Conservation (phyloP, 2,113 vertebrate species). For the Bufo gargarizans region DNA sequence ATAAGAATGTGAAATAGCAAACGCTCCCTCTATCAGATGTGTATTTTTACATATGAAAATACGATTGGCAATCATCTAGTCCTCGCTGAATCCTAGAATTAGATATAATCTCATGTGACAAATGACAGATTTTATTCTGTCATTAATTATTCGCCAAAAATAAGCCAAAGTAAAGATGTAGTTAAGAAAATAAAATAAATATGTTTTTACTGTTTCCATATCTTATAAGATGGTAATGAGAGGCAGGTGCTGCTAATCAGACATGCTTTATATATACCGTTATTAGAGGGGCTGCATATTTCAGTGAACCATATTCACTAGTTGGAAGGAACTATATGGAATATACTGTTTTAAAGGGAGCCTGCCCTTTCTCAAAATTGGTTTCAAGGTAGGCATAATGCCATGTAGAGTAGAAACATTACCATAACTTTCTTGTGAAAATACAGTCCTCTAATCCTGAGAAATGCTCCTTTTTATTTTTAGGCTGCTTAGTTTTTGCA, state of each 20-base stretch:
- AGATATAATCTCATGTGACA: background rate
- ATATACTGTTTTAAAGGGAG: too few species aligned
- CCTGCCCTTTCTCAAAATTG: too few species aligned
- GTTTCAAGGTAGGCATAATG: too few species aligned
- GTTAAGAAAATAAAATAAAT: conserved; percentile 1
- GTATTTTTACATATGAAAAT: background rate
- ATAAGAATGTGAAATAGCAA: background rate
- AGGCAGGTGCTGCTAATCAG: conserved; percentile 5
- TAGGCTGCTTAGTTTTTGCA: too few species aligned
- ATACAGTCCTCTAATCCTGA: too few species aligned
- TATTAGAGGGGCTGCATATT: background rate
- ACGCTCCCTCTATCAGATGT: background rate
- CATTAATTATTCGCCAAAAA: background rate
- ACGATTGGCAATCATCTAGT: background rate
- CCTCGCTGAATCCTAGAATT: background rate
- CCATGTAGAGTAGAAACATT: too few species aligned
- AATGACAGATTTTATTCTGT: background rate
- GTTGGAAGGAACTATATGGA: background rate
- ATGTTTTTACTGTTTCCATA: background rate
- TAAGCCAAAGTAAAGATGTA: background rate
- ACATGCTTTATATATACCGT: background rate
- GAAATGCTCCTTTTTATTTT: too few species aligned
- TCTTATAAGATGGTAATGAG: background rate
- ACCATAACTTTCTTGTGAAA: too few species aligned
- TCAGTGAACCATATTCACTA: background rate